Percentiles rank a stretch among this genome's conserved stretches.
phyloP scores from a whole-genome alignment of 1,140 invertebrate genomes.

The Amphibalanus amphitrite region DNA sequence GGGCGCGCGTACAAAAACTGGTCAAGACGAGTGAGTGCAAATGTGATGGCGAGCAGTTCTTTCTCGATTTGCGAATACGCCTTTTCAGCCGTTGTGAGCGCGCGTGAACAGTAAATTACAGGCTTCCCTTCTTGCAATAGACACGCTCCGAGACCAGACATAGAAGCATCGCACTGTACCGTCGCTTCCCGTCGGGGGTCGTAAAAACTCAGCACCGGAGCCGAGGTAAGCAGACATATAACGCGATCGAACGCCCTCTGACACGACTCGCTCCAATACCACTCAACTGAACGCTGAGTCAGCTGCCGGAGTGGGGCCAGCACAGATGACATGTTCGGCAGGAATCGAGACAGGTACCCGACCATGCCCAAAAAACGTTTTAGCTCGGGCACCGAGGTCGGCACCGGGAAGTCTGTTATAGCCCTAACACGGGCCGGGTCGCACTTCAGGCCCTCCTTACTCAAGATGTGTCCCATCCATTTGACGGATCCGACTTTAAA shows the following conservation, averaged over 20 bases:
- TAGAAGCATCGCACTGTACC: slow-evolving; percentile 6
- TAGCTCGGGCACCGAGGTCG: neutral
- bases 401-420: neutral
- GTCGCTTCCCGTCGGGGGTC: neutral
- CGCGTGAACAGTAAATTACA: slow-evolving; percentile 2
- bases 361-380: neutral
- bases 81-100: slow-evolving; percentile 8
- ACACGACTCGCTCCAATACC: neutral
- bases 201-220: neutral
- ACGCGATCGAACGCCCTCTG: neutral
- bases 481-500: neutral
- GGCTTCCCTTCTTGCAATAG: slow-evolving; percentile 7
- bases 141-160: slow-evolving; percentile 3
- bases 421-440: neutral
- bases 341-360: neutral
- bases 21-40: slow-evolving; percentile 8
- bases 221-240: neutral
- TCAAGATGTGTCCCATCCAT: neutral
- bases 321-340: neutral
- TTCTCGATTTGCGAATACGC: slow-evolving; percentile 11
- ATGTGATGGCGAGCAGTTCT: slow-evolving; percentile 8
- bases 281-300: neutral
- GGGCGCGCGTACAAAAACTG: slow-evolving; percentile 3
- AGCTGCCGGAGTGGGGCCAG: neutral
- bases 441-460: neutral